Base-by-base conservation (phyloP, 2,888 invertebrate genomes). In the Nephrotoma flavescens region DNA sequence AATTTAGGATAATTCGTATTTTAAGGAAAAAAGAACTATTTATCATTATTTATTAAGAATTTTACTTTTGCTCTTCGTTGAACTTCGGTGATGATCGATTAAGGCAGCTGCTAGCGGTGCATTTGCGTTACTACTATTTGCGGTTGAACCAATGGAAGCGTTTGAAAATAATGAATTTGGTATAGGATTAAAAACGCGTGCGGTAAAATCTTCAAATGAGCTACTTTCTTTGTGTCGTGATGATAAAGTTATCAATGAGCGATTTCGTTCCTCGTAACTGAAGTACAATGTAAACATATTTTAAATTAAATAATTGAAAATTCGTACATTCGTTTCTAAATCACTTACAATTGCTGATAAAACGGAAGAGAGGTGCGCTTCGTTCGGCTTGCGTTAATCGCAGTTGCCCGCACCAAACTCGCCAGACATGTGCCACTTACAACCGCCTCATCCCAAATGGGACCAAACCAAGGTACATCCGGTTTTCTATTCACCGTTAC, bases 401-500 rank as follows among this genome's bases (percentile, higher is more conserved):
- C 98, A 42, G 98, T 97, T 86, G 96, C 95, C 87, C 97, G 93
- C 12, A 99, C 96, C 87, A 99, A 93, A 85, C 96, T 96, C 42
- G 99, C 97, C 88, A 98, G 89, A 89, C 93, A 92, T 12, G 91
- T 89, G 88, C 93, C 92, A 88, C 93, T 93, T 31, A 94, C 91
- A 41, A 94, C 91, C 89, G 97, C 96, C 91, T 99, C 99, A 91
- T 98, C 97, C 92, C 97, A 98, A 88, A 99, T 92, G 3, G 99
- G 98, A 0, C 99, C 99, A 92, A 99, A 99, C 91, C 95, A 96
- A n/a, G 96, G 96, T 88, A 97, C 97, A 91, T 97, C 97, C 0
- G 95, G 94, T 90, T 97, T 97, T 89, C 97, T 94, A 88, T 96
- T 95, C 87, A 98, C 96, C 87, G 98, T 97, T 89, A 98, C 95